Percentiles rank a stretch among this genome's conserved stretches.
Conservation (phyloP, 2,888 invertebrate genomes). For the Drosophila macrospina region DNA sequence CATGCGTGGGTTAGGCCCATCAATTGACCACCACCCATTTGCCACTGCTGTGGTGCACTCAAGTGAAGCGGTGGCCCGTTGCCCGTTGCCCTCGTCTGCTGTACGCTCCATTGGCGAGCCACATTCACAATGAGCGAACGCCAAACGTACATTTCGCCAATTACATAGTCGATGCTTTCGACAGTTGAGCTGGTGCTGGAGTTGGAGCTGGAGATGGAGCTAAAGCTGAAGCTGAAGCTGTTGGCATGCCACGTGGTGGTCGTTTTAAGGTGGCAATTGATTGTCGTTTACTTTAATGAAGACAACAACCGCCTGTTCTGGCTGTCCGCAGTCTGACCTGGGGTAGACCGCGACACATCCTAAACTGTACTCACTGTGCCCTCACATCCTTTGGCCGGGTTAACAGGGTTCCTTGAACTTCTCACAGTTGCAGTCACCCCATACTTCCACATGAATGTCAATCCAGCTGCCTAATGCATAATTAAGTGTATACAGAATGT, state of each 20-base stretch:
- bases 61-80: slow-evolving; percentile 48
- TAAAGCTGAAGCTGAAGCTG: slow-evolving; percentile 2
- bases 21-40: slow-evolving; percentile 26
- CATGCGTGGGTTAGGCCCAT: slow-evolving; percentile 67
- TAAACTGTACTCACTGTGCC: slow-evolving; percentile 3
- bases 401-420: slow-evolving; percentile 57
- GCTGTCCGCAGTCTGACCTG: slow-evolving; percentile 17
- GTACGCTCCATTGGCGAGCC: slow-evolving; percentile 68
- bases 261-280: slow-evolving; percentile 71
- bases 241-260: slow-evolving; percentile 36
- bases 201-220: background rate
- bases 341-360: slow-evolving; percentile 9
- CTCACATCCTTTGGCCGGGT: slow-evolving; percentile 20
- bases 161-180: slow-evolving; percentile 52
- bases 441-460: slow-evolving; percentile 42
- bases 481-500: slow-evolving; percentile 63
- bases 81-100: slow-evolving; percentile 9
- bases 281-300: slow-evolving; percentile 67
- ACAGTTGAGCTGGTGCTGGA: background rate
- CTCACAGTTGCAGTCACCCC: slow-evolving; percentile 9
- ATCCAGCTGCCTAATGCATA: slow-evolving; percentile 74
- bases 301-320: slow-evolving; percentile 31
- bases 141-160: slow-evolving; percentile 68
- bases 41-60: slow-evolving; percentile 50
- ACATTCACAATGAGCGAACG: slow-evolving; percentile 50